A percentile compares a stretch with the other conserved stretches of the same genome.
Conservation (phyloP, 2,797 vertebrate genomes). For the Enoplosus armatus region DNA sequence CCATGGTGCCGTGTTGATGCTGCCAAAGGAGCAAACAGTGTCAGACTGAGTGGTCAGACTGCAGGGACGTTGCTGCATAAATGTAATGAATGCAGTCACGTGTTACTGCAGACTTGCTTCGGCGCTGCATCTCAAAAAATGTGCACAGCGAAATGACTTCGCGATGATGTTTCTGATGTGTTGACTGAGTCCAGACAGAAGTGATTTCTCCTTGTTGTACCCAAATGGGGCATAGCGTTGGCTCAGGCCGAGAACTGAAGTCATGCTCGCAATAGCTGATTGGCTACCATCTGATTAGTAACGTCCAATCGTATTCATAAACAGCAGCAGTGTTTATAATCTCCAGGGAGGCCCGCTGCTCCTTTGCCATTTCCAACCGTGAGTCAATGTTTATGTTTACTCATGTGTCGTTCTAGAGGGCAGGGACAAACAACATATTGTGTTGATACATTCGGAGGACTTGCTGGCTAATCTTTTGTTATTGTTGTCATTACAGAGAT, state of each 20-base stretch:
- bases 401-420: too few species aligned
- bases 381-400: too few species aligned
- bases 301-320: not conserved
- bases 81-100: not conserved
- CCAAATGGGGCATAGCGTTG: not conserved
- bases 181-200: slow-evolving; percentile 28
- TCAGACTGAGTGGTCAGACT: not conserved
- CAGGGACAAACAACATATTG: not conserved
- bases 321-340: not conserved
- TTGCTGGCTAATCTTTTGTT: not conserved
- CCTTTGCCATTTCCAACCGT: too few species aligned
- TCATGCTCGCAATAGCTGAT: not conserved
- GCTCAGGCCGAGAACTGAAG: not conserved
- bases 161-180: not conserved
- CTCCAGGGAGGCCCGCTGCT: too few species aligned
- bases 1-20: not conserved
- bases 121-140: slow-evolving; percentile 17
- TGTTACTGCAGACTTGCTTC: not conserved
- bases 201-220: not conserved
- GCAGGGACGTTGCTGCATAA: not conserved
- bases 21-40: slow-evolving; percentile 29
- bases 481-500: not conserved
- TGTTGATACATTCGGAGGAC: not conserved
- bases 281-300: not conserved
- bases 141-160: slow-evolving; percentile 10